These are phyloP conservation scores for Zapus hudsonius DNA, from an alignment of 2,113 vertebrate genomes.

Conservation along the genomic window DNA sequence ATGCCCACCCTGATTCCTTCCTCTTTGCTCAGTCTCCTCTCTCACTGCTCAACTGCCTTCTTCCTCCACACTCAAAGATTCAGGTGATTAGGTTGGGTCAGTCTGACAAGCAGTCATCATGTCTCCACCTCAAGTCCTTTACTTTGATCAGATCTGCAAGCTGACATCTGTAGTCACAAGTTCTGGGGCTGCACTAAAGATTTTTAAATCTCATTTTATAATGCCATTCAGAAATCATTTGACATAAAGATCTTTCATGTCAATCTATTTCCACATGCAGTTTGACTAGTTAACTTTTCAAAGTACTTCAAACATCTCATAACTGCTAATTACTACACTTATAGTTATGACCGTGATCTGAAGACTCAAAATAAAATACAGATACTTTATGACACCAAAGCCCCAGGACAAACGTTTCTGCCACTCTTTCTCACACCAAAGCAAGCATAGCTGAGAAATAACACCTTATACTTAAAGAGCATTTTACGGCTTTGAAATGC, in stretches of 20 bases:
- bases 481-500: background rate
- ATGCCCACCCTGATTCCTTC: background rate
- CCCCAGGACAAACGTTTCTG: background rate
- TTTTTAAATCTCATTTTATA: too few species aligned
- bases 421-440: background rate
- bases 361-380: conserved; percentile 40
- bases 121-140: background rate
- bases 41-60: background rate
- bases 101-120: background rate
- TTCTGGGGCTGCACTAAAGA: background rate
- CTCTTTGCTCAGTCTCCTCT: background rate
- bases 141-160: background rate
- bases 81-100: background rate
- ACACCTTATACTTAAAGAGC: background rate
- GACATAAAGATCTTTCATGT: conserved; percentile 34
- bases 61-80: background rate
- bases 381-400: background rate
- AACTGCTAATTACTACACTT: conserved; percentile 20
- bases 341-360: conserved; percentile 16
- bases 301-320: conserved; percentile 31
- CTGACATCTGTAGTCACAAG: background rate
- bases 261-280: background rate
- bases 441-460: background rate
- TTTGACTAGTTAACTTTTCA: conserved; percentile 50
- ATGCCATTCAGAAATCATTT: background rate